Evolutionary conservation across 2,888 invertebrate genomes (phyloP).

Genomic region (Ophraella communa): DNA sequence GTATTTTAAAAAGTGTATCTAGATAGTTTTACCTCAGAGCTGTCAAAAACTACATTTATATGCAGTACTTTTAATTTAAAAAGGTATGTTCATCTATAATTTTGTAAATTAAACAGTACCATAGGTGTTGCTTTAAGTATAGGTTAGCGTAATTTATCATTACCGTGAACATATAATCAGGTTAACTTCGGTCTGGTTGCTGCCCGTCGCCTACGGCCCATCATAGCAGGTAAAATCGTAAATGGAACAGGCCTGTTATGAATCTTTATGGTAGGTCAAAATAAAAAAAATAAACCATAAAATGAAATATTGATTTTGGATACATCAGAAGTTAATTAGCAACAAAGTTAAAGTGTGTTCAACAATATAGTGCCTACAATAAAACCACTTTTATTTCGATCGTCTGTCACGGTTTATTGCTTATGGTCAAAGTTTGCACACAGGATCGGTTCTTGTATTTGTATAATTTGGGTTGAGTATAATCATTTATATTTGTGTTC

Average conservation of each 20-base stretch:
- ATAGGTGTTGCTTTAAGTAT: not conserved
- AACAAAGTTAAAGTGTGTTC: not conserved
- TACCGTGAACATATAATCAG: slow-evolving; percentile 3
- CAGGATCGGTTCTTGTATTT: too few species aligned
- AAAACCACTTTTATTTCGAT: too few species aligned
- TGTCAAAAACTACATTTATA: not conserved
- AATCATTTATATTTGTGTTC: too few species aligned
- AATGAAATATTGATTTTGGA: not conserved
- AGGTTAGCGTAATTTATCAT: slow-evolving; percentile 5
- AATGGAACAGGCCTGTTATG: not conserved
- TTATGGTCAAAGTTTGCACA: too few species aligned
- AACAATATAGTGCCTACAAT: too few species aligned
- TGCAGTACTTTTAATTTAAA: not conserved
- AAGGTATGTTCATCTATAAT: not conserved
- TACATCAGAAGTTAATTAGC: not conserved
- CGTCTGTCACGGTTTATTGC: too few species aligned
- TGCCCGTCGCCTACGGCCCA: not conserved
- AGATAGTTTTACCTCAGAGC: not conserved
- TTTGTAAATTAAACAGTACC: not conserved
- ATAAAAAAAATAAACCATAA: not conserved
- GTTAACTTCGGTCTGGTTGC: not conserved
- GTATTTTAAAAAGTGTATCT: not conserved
- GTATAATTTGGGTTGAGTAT: too few species aligned
- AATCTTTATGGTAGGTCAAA: not conserved
- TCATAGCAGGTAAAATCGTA: slow-evolving; percentile 2